A percentile compares a stretch with the other conserved stretches of the same genome.
Conservation (phyloP, 2,113 vertebrate genomes). For the Garra rufa region DNA sequence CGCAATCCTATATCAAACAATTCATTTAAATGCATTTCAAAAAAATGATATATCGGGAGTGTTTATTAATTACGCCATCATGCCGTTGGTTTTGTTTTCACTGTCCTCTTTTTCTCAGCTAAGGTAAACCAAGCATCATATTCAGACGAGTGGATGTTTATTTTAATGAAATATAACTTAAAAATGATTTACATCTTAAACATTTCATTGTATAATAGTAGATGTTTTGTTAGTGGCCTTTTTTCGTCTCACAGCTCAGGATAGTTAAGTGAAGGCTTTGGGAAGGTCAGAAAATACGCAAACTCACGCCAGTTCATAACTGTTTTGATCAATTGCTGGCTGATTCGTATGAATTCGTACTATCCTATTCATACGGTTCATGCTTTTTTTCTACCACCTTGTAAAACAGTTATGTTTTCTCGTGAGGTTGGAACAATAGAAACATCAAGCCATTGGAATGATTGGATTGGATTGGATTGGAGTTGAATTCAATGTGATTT, state of each 20-base stretch:
- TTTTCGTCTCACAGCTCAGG: neutral
- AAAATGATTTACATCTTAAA: neutral
- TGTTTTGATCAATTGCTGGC: neutral
- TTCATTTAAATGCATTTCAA: no score
- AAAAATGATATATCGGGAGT: neutral
- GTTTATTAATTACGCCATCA: neutral
- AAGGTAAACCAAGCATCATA: neutral
- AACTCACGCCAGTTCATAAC: neutral
- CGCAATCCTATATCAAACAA: neutral
- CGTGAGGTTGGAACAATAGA: neutral
- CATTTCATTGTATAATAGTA: neutral
- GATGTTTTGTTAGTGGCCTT: neutral
- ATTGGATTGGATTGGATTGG: no score
- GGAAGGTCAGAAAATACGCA: neutral
- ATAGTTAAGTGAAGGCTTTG: neutral
- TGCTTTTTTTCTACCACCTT: neutral
- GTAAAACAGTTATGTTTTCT: neutral
- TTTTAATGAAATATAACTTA: neutral
- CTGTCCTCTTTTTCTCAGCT: neutral
- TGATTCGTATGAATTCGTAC: neutral
- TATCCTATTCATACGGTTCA: neutral
- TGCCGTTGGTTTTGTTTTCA: neutral
- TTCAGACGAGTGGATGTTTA: neutral
- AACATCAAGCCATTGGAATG: neutral
- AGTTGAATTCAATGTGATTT: neutral